A percentile compares a stretch with the other conserved stretches of the same genome.
These are phyloP conservation scores for Sebastes oblongus DNA, from an alignment of 2,797 vertebrate species.

Conservation along the genomic window DNA sequence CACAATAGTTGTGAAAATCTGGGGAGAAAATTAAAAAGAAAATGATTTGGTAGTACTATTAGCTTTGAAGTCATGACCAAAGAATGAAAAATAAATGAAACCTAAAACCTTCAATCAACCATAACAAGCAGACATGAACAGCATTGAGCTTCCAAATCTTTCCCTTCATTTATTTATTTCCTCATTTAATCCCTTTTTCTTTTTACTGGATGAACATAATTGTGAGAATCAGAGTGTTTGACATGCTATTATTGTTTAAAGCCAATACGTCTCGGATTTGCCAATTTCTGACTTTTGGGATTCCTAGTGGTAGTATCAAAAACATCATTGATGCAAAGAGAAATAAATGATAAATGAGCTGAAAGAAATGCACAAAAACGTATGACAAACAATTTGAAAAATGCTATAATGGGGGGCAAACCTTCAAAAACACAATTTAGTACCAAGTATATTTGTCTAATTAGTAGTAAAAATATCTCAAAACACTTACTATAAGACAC, in stretches of 20 bases:
- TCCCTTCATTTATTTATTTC: conserved; percentile 13
- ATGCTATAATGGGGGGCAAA: not conserved
- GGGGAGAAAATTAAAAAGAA: not conserved
- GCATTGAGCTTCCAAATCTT: not conserved
- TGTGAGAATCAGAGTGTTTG: not conserved
- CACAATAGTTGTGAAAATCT: not conserved
- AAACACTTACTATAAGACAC: too few relatives aligned
- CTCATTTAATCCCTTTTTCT: conserved; percentile 9
- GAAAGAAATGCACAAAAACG: not conserved
- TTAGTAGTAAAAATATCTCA: too few relatives aligned
- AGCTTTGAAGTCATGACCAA: not conserved
- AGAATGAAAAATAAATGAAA: conserved; percentile 3
- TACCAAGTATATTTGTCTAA: too few relatives aligned
- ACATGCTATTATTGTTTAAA: not conserved
- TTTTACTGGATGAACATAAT: not conserved
- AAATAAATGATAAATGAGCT: not conserved
- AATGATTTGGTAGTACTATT: not conserved
- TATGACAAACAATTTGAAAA: not conserved
- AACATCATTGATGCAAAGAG: not conserved
- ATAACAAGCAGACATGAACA: not conserved
- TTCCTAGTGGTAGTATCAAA: not conserved
- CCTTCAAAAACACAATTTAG: not conserved
- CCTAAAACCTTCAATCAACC: not conserved
- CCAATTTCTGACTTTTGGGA: not conserved
- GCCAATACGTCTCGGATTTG: not conserved